Percentiles rank a stretch among this genome's conserved stretches.
These are phyloP conservation scores for Andricus curvator DNA, from an alignment of 2,888 invertebrate species.

Conservation along the genomic window DNA sequence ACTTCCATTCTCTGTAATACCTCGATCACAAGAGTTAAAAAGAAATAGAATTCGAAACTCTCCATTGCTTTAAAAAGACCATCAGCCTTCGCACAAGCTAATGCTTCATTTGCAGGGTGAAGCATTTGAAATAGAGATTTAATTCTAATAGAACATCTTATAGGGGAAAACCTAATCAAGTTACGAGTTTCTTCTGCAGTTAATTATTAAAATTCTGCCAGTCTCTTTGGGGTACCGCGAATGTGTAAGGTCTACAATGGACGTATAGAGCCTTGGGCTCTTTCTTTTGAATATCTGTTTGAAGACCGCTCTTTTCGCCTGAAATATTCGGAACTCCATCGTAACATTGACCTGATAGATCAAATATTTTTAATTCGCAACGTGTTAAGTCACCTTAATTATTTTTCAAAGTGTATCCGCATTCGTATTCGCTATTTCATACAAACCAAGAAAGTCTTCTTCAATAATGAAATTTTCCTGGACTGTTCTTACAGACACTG, in stretches of 20 bases:
- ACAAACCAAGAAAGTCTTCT: too few species aligned
- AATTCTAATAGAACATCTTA: constrained; percentile 48
- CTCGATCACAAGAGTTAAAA: too few species aligned
- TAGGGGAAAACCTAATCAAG: background rate
- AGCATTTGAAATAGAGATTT: constrained; percentile 50
- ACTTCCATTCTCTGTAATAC: too few species aligned
- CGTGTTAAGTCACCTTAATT: too few species aligned
- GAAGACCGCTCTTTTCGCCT: constrained; percentile 50
- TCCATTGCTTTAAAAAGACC: constrained; percentile 47
- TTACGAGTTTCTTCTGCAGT: constrained; percentile 26
- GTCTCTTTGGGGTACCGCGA: background rate
- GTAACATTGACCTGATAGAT: background rate
- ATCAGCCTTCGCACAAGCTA: too few species aligned
- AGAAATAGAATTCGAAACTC: background rate
- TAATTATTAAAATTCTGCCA: too few species aligned
- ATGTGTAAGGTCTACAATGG: constrained; percentile 42
- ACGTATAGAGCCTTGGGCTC: constrained; percentile 45
- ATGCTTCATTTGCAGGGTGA: background rate
- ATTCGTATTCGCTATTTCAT: too few species aligned
- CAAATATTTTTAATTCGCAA: constrained; percentile 25
- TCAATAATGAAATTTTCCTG: too few species aligned
- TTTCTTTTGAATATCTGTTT: constrained; percentile 45
- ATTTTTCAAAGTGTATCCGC: too few species aligned
- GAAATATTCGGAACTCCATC: background rate
- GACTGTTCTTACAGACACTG: too few species aligned